Conservation (phyloP, 2,797 vertebrate species). For the Lutjanus argentimaculatus region DNA sequence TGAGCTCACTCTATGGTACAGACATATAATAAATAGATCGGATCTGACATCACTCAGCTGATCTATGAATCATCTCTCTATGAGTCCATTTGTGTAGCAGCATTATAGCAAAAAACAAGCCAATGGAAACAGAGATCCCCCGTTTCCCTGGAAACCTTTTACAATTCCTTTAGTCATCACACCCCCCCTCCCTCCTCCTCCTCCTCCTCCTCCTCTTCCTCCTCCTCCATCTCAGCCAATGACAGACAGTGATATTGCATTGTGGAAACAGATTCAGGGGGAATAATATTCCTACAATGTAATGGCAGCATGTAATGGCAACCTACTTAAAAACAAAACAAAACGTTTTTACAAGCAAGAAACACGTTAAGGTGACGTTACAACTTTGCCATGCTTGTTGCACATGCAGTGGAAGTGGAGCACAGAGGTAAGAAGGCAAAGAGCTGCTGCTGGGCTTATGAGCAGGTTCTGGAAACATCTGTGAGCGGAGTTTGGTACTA, state of each 20-base stretch:
- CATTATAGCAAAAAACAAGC: conserved; percentile 89
- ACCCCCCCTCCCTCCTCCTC: not conserved
- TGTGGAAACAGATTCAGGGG: conserved; percentile 82
- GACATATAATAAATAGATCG: conserved; percentile 97
- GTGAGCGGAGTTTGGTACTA: conserved; percentile 49
- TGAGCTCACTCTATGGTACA: conserved; percentile 94
- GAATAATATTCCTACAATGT: conserved; percentile 75
- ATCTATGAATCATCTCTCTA: conserved; percentile 92
- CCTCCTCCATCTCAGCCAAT: conserved; percentile 63
- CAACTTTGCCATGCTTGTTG: conserved; percentile 80
- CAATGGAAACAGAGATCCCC: conserved; percentile 80
- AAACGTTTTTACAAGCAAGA: conserved; percentile 74
- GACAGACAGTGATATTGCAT: conserved; percentile 83
- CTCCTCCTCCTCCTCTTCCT: conserved; percentile 17
- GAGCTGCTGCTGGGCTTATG: conserved; percentile 61
- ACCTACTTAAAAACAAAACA: conserved; percentile 46
- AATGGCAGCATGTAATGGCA: conserved; percentile 80
- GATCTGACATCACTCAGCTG: conserved; percentile 93
- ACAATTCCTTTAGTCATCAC: conserved; percentile 73
- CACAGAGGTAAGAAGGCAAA: conserved; percentile 74
- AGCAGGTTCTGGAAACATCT: conserved; percentile 44
- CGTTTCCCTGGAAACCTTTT: conserved; percentile 80
- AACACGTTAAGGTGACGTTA: conserved; percentile 75
- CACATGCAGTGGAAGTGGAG: conserved; percentile 81
- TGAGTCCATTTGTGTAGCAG: conserved; percentile 95